Conservation (phyloP, 2,113 vertebrate species). For the Alectura lathami region DNA sequence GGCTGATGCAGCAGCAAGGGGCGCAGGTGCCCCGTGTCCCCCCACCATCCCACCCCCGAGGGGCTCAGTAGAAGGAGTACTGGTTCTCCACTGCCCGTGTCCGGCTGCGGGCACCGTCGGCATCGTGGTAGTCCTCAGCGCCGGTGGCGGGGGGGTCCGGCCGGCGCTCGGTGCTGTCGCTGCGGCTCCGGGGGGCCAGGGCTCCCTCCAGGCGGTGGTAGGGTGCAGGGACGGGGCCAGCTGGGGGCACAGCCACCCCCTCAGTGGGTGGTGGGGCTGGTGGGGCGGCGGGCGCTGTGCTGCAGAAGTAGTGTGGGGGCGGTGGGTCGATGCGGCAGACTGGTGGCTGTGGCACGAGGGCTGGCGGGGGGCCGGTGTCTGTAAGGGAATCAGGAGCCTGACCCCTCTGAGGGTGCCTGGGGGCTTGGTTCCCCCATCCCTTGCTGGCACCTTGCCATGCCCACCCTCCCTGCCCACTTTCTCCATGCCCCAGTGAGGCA, state of each 20-base stretch:
- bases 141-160: slow-evolving; percentile 79
- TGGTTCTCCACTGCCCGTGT: slow-evolving; percentile 95
- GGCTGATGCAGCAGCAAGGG: neutral
- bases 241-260: slow-evolving; percentile 52
- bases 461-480: neutral
- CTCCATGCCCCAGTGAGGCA: neutral
- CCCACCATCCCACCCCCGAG: neutral
- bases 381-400: neutral
- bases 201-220: slow-evolving; percentile 72
- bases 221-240: slow-evolving; percentile 30
- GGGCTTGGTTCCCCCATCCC: neutral
- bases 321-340: slow-evolving; percentile 81
- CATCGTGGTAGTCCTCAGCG: slow-evolving; percentile 87
- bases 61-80: slow-evolving; percentile 93
- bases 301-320: slow-evolving; percentile 82
- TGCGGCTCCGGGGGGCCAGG: slow-evolving; percentile 79
- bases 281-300: slow-evolving; percentile 62
- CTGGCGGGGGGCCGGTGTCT: slow-evolving; percentile 73
- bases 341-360: slow-evolving; percentile 71
- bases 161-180: slow-evolving; percentile 88
- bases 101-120: slow-evolving; percentile 82
- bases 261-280: slow-evolving; percentile 52
- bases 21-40: fast-evolving
- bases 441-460: fast-evolving
- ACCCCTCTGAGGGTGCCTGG: neutral